phyloP scores from a whole-genome alignment of 2,113 vertebrate genomes.

The Cheirogaleus medius region DNA sequence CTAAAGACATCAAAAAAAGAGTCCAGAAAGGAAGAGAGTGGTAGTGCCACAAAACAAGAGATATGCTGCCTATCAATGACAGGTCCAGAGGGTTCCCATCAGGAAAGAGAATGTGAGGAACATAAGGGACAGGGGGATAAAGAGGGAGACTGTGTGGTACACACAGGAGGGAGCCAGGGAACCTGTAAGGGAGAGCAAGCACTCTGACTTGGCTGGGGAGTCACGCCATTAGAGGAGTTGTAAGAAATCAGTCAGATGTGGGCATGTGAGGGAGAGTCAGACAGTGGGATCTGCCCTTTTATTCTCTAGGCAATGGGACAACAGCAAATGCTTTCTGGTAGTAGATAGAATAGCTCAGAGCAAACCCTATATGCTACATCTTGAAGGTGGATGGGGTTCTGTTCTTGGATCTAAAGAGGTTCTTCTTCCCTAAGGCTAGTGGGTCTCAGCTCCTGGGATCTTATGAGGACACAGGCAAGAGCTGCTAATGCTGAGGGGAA shows the following conservation, averaged over 20 bases:
- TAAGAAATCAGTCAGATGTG: neutral
- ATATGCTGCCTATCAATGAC: neutral
- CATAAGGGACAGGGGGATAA: too few relatives aligned
- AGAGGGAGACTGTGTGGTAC: neutral
- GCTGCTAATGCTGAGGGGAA: neutral
- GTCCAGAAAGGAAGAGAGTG: neutral
- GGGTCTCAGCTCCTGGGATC: neutral
- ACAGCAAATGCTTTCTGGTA: neutral
- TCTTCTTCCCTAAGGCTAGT: neutral
- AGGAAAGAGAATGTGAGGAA: neutral
- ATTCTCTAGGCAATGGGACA: neutral
- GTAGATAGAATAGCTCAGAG: neutral
- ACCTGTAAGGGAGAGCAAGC: neutral
- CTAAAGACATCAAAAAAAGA: neutral
- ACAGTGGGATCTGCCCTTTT: neutral
- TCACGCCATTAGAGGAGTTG: neutral
- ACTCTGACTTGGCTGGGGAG: neutral
- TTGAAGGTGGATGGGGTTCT: neutral
- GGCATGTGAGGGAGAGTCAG: neutral
- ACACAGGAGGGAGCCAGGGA: neutral
- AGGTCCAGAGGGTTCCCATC: neutral
- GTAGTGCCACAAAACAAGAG: neutral
- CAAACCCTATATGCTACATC: neutral
- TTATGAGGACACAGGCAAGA: neutral
- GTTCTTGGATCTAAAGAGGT: neutral